phyloP scores from a whole-genome alignment of 2,888 invertebrate genomes.

The Eumacrocentrus americanus region DNA sequence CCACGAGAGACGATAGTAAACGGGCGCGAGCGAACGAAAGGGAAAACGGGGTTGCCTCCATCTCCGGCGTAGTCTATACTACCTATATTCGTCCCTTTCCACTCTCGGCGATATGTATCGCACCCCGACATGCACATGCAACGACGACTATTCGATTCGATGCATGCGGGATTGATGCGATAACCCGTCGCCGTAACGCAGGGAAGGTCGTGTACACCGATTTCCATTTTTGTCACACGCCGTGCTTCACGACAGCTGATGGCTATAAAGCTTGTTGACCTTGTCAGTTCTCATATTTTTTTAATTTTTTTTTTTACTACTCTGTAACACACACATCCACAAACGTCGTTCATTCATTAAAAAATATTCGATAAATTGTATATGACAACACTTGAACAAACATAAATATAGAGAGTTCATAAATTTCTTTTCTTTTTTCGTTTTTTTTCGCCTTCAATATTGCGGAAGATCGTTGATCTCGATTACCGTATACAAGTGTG shows the following conservation, averaged over 20 bases:
- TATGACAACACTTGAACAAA: neutral
- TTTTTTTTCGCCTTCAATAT: neutral
- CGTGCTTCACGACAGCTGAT: constrained; percentile 13
- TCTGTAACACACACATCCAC: constrained; percentile 14
- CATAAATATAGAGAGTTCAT: too few species aligned
- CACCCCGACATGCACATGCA: constrained; percentile 38
- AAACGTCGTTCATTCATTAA: neutral
- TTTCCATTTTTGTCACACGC: constrained; percentile 26
- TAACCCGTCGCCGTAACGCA: neutral
- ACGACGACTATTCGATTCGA: constrained; percentile 42
- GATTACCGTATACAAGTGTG: neutral
- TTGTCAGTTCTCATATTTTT: constrained; percentile 20
- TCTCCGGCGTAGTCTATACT: neutral
- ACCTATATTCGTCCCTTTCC: too few species aligned
- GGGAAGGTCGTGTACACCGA: constrained; percentile 16
- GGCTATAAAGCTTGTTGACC: constrained; percentile 23
- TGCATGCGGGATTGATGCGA: constrained; percentile 43
- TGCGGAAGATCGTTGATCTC: constrained; percentile 5
- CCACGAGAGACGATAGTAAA: constrained; percentile 36
- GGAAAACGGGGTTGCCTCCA: constrained; percentile 41
- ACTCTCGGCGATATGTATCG: constrained; percentile 37
- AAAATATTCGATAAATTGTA: constrained; percentile 1
- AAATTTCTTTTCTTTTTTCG: neutral
- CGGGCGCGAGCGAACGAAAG: constrained; percentile 37
- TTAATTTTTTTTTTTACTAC: constrained; percentile 15